These are phyloP conservation scores for Allolobophora icterica DNA, from an alignment of 2,888 invertebrate species.

Conservation along the genomic window DNA sequence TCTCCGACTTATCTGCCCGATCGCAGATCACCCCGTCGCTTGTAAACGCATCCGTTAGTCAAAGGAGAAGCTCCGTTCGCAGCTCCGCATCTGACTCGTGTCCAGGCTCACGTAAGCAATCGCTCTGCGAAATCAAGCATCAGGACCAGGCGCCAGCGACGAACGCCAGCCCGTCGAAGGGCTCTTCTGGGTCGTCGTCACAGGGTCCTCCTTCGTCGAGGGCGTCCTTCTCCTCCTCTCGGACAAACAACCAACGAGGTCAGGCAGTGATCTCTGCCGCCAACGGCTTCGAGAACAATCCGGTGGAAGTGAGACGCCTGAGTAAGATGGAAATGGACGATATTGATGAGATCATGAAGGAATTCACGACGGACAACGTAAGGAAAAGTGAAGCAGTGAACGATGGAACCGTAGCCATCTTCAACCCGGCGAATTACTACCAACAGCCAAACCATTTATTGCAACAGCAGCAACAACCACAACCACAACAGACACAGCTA, in stretches of 20 bases:
- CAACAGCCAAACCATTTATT: not conserved
- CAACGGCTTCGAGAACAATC: not conserved
- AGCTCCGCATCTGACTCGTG: not conserved
- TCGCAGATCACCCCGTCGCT: not conserved
- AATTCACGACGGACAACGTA: slow-evolving; percentile 25
- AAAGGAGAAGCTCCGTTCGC: not conserved
- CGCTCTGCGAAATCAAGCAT: not conserved
- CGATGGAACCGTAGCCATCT: not conserved
- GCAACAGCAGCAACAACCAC: slow-evolving; percentile 31
- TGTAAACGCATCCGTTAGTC: not conserved
- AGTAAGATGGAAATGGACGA: slow-evolving; percentile 34
- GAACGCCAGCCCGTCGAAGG: slow-evolving; percentile 21
- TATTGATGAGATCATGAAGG: slow-evolving; percentile 36
- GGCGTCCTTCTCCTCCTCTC: not conserved
- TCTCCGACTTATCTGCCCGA: not conserved
- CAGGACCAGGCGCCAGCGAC: not conserved
- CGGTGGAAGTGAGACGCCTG: not conserved
- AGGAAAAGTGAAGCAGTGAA: not conserved
- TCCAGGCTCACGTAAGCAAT: not conserved
- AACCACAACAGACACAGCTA: not conserved
- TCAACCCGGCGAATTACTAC: not conserved
- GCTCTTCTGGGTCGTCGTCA: not conserved
- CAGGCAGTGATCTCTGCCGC: not conserved
- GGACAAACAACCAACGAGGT: not conserved
- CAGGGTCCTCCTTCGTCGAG: not conserved